Conservation (phyloP, 2,113 vertebrate species). For the Prolemur simus region DNA sequence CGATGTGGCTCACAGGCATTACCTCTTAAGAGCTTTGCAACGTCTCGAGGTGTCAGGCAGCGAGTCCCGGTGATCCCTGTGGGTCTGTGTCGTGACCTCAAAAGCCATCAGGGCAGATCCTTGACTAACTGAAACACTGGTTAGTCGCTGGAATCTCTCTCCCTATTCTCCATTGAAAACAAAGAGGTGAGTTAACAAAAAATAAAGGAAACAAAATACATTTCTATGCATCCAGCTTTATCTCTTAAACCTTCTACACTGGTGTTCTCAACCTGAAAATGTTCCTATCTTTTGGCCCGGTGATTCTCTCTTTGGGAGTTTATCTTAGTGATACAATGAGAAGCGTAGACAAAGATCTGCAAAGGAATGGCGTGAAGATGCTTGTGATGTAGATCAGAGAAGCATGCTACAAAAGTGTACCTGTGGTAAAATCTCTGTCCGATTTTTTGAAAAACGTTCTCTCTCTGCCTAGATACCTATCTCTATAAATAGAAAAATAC, state of each 20-base stretch:
- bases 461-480: neutral
- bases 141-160: neutral
- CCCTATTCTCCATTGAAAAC: neutral
- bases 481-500: constrained; percentile 28
- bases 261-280: neutral
- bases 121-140: neutral
- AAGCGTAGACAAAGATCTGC: neutral
- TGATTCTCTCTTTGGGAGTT: neutral
- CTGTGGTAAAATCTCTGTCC: neutral
- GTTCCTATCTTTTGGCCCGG: neutral
- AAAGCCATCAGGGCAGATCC: neutral
- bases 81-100: neutral
- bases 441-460: neutral
- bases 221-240: neutral
- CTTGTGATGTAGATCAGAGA: neutral
- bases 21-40: neutral
- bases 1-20: too few species aligned
- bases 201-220: neutral
- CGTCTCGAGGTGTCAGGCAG: neutral
- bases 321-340: neutral
- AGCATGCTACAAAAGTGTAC: neutral
- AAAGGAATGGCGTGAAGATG: neutral
- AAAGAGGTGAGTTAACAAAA: neutral
- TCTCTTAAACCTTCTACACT: neutral
- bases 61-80: neutral